Conservation (phyloP, 2,113 vertebrate species). For the Ibidorhyncha struthersii region DNA sequence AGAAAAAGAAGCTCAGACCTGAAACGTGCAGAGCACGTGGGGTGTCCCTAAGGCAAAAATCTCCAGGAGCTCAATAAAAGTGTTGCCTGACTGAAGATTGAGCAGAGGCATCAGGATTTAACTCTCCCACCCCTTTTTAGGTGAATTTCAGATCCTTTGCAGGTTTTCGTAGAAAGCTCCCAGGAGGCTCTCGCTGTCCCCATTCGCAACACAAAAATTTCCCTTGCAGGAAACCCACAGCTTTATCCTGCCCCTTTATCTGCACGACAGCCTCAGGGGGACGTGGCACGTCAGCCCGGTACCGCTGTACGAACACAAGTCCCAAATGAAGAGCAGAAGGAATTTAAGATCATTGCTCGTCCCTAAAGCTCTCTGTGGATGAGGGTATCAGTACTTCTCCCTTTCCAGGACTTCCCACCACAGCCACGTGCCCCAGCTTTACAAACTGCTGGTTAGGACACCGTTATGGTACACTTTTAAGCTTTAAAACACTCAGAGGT, state of each 20-base stretch:
- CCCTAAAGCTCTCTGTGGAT: neutral
- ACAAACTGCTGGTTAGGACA: neutral
- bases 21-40: rapidly evolving
- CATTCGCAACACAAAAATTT: neutral
- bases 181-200: neutral
- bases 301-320: neutral
- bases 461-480: rapidly evolving
- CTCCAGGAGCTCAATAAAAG: neutral
- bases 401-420: neutral
- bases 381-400: neutral
- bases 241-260: neutral
- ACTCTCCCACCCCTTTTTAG: neutral
- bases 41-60: neutral
- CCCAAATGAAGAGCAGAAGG: neutral
- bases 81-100: neutral
- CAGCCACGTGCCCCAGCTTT: neutral
- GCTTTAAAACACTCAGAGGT: neutral
- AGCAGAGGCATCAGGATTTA: neutral
- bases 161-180: neutral
- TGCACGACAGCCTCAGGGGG: neutral
- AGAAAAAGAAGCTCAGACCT: neutral
- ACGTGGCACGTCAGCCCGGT: neutral
- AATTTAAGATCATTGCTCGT: neutral
- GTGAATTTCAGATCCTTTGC: neutral
- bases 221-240: neutral